Evolutionary conservation across 64 coral and sea anemone genomes (phyloP), one percentile per base, ranked within the genome.

Genomic region (Cladopsammia gracilis): DNA sequence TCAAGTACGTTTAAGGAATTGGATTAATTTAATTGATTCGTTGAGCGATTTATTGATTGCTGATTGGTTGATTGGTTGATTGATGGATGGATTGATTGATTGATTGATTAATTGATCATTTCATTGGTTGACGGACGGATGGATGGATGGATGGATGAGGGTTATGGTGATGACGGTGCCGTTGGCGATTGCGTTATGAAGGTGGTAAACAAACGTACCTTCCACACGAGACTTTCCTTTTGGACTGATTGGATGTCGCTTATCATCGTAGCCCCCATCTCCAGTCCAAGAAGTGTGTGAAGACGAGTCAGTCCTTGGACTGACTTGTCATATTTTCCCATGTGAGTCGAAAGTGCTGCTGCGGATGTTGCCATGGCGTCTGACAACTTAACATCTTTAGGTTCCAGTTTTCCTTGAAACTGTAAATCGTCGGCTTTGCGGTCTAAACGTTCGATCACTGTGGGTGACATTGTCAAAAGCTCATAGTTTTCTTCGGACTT

Each of bases 241-340:
- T 44, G 26, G 14, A 82, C 14, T 9, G 25, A 3, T 19, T 48
- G 14, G 25, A 44, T 23, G 15, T 82, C 78, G 6, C 54, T 62
- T 11, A 82, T 25, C 78, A 62, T 62, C 12, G 42, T 64, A 19
- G 82, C 54, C 3, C 86, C 92, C 61, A 94, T 77, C 5, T 76
- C 92, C 48, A 96, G 48, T 49, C 91, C 95, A 19, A 96, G 87
- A 10, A 93, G 48, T 5, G 89, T 76, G 57, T 93, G 91, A 19
- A 96, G 61, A 51, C 85, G 88, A 60, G 62, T 82, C 22, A 96
- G 68, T 5, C 76, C 14, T 65, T 79, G 50, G 48, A 85, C 76
- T 4, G 48, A 49, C 49, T n/a, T 57, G 7, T 78, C 76, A 11
- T 78, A 25, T 25, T 51, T n/a, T 11, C 53, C 76, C 76, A 58